These are phyloP conservation scores for Jaculus jaculus DNA, from an alignment of 2,113 vertebrate genomes.

Conservation along the genomic window DNA sequence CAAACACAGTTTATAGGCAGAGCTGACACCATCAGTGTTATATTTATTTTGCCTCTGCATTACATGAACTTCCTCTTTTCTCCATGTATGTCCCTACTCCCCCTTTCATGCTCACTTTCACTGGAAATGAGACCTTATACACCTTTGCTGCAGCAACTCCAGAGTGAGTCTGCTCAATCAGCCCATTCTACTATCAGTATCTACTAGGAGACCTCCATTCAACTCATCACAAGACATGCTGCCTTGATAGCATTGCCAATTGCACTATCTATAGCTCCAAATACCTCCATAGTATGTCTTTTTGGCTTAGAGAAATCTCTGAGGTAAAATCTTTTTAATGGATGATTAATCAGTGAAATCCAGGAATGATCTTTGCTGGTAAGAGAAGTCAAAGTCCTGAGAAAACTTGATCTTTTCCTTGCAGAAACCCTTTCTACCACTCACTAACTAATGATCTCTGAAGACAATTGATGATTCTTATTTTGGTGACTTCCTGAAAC, in stretches of 20 bases:
- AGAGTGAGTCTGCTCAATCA: not conserved
- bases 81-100: not conserved
- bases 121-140: not conserved
- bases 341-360: not conserved
- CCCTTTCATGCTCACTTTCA: not conserved
- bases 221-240: not conserved
- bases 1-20: too few relatives aligned
- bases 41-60: not conserved
- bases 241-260: not conserved
- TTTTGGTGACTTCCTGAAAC: not conserved
- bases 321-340: slow-evolving; percentile 1
- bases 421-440: not conserved
- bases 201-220: not conserved
- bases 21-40: not conserved
- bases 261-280: not conserved
- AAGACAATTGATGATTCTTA: not conserved
- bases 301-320: slow-evolving; percentile 3
- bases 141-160: not conserved
- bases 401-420: not conserved
- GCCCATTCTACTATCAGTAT: not conserved
- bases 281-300: not conserved
- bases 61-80: not conserved
- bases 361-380: not conserved
- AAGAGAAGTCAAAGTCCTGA: not conserved
- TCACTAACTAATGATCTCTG: not conserved